Percentiles rank a stretch among this genome's conserved stretches.
These are phyloP conservation scores for Eupithecia pulchellata DNA, from an alignment of 2,888 invertebrate genomes.

Conservation along the genomic window DNA sequence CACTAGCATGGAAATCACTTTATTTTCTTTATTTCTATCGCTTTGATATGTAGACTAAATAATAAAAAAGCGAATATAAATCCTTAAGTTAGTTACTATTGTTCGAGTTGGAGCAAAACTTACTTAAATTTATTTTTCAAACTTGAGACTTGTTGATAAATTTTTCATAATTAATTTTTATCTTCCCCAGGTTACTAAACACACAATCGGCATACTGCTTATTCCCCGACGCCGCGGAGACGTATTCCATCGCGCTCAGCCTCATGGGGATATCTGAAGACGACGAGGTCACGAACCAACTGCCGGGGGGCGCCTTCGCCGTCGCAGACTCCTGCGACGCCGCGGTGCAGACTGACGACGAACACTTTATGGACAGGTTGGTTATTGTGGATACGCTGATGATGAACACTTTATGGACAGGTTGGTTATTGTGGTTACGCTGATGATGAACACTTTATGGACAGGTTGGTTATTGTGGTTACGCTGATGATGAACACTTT, in stretches of 20 bases:
- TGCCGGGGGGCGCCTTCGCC: conserved; percentile 56
- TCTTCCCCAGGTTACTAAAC: conserved; percentile 89
- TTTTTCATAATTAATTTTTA: background rate
- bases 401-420: too few species aligned
- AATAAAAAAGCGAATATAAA: too few species aligned
- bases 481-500: too few species aligned
- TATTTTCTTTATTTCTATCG: too few species aligned
- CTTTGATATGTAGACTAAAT: too few species aligned
- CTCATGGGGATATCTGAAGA: conserved; percentile 69
- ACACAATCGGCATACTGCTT: conserved; percentile 93
- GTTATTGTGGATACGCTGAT: too few species aligned
- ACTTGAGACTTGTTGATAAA: background rate
- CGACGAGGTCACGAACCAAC: conserved; percentile 49
- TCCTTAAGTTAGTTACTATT: background rate
- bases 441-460: too few species aligned
- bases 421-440: too few species aligned
- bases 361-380: conserved; percentile 39
- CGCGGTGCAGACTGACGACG: conserved; percentile 53
- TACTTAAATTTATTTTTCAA: background rate
- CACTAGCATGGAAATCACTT: too few species aligned
- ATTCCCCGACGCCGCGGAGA: conserved; percentile 91
- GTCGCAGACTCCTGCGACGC: conserved; percentile 50
- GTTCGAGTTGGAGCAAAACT: too few species aligned
- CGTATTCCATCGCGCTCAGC: conserved; percentile 83
- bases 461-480: too few species aligned